These are phyloP conservation scores for Sebastes kiyomatsui DNA, from an alignment of 2,797 vertebrate genomes.

Conservation along the genomic window DNA sequence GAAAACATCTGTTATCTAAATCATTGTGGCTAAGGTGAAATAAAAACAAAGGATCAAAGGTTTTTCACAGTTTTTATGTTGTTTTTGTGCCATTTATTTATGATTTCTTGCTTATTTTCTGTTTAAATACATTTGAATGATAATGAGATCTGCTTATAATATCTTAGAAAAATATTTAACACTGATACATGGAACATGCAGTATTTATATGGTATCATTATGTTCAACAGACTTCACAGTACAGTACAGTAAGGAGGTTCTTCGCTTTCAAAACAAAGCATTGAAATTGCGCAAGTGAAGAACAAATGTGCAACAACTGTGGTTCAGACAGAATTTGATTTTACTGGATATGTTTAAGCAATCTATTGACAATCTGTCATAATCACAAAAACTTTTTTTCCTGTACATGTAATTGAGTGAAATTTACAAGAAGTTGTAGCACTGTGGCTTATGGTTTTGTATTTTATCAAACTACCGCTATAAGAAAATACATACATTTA, in stretches of 20 bases:
- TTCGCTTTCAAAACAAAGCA: constrained; percentile 6
- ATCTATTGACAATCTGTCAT: not conserved
- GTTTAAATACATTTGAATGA: constrained; percentile 45
- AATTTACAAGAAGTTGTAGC: not conserved
- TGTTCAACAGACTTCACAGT: not conserved
- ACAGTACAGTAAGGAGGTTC: constrained; percentile 20
- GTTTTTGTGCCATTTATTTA: not conserved
- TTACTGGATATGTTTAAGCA: not conserved
- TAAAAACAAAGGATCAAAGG: not conserved
- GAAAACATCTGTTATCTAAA: not conserved
- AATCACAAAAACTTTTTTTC: not conserved
- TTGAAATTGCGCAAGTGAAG: constrained; percentile 6
- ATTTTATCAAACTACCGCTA: not conserved
- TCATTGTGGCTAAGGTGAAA: not conserved
- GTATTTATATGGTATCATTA: not conserved
- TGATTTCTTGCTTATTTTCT: not conserved
- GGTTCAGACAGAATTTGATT: not conserved
- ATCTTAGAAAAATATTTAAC: constrained; percentile 11
- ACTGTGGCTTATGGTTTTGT: not conserved
- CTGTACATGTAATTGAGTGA: not conserved
- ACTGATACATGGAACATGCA: not conserved
- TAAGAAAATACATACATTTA: not conserved
- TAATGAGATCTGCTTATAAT: not conserved
- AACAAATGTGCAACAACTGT: constrained; percentile 2
- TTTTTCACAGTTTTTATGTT: not conserved